phyloP scores from a whole-genome alignment of 2,888 invertebrate genomes.

The Drosophila vallismaia region DNA sequence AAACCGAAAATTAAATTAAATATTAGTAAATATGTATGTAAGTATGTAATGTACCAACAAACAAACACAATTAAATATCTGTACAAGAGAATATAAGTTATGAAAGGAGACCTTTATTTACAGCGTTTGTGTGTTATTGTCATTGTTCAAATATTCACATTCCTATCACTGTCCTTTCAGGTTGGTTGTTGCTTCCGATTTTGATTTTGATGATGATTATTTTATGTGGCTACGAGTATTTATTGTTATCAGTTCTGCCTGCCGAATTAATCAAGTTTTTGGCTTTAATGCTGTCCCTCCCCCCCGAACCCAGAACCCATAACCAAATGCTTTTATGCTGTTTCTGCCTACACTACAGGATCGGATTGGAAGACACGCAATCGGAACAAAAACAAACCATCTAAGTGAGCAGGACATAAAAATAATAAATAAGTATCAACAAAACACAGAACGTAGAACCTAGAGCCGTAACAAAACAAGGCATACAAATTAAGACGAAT shows the following conservation, averaged over 20 bases:
- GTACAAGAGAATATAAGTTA: slow-evolving; percentile 65
- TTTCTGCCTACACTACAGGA: too few relatives aligned
- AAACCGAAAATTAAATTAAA: slow-evolving; percentile 51
- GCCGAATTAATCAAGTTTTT: background rate
- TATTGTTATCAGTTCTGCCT: slow-evolving; percentile 34
- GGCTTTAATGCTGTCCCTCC: slow-evolving; percentile 6
- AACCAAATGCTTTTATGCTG: too few relatives aligned
- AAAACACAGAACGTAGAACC: slow-evolving; percentile 25
- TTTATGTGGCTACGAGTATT: slow-evolving; percentile 45
- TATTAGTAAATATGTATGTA: slow-evolving; percentile 54
- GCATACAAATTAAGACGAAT: slow-evolving; percentile 73
- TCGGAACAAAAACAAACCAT: slow-evolving; percentile 13
- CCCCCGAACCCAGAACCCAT: background rate
- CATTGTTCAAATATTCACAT: slow-evolving; percentile 38
- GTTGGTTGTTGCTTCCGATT: slow-evolving; percentile 20
- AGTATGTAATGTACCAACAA: slow-evolving; percentile 68
- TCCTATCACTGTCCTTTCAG: slow-evolving; percentile 18
- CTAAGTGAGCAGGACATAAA: slow-evolving; percentile 53
- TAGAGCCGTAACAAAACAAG: slow-evolving; percentile 45
- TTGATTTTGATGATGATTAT: slow-evolving; percentile 32
- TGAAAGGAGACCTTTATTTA: slow-evolving; percentile 67
- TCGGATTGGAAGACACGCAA: slow-evolving; percentile 21
- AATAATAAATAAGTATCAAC: slow-evolving; percentile 46
- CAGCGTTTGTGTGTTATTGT: slow-evolving; percentile 59
- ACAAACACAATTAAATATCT: slow-evolving; percentile 73